Conservation (phyloP, 2,888 invertebrate species). For the Mythimna loreyi region DNA sequence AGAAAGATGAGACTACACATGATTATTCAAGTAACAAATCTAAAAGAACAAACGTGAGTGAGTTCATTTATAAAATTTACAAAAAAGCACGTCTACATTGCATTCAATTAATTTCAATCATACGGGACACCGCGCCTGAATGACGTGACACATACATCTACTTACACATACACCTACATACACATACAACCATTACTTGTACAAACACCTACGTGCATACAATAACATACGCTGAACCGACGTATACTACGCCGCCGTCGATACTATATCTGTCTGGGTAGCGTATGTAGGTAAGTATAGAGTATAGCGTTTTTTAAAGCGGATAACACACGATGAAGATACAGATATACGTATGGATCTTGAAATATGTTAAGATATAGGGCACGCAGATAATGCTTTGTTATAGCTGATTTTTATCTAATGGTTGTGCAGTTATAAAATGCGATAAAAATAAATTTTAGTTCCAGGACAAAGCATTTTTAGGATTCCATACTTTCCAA, state of each 20-base stretch:
- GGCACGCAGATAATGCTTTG: background rate
- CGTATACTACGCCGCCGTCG: slow-evolving; percentile 2
- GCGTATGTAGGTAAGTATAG: background rate
- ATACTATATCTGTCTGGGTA: slow-evolving; percentile 2
- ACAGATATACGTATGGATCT: background rate
- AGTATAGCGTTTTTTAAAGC: slow-evolving; percentile 19
- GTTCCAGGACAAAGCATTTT: too few relatives aligned
- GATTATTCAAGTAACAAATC: background rate
- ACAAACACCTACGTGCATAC: background rate
- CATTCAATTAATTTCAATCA: slow-evolving; percentile 70
- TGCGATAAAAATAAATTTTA: too few relatives aligned
- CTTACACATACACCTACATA: background rate
- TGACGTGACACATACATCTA: slow-evolving; percentile 39
- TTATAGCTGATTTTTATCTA: background rate
- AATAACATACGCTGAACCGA: background rate
- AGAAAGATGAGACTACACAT: background rate
- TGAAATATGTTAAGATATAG: background rate
- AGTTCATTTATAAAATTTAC: slow-evolving; percentile 27
- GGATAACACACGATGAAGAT: background rate
- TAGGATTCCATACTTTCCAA: too few relatives aligned
- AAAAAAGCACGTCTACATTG: slow-evolving; percentile 39
- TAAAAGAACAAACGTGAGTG: slow-evolving; percentile 13
- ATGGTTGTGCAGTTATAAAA: background rate
- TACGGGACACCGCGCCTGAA: slow-evolving; percentile 46
- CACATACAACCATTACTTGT: too few relatives aligned